Base-by-base conservation (phyloP, 1,140 invertebrate species). In the Amphibalanus amphitrite region DNA sequence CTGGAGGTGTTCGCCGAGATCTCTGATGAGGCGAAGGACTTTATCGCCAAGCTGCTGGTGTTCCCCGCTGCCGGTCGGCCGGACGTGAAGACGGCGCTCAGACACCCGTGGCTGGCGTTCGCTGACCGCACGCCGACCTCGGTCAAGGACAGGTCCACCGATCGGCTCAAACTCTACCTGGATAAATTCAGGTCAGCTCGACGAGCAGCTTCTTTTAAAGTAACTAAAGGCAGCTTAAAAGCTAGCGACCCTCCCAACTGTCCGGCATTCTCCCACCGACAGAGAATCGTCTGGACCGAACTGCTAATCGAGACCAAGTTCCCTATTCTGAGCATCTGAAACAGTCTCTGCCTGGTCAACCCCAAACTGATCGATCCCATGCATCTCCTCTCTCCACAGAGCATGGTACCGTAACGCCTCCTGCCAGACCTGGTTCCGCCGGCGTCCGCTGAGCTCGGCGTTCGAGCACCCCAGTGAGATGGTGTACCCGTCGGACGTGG, bases 381-480 rank as follows among this genome's bases (percentile, higher is more conserved):
- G 4, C 4, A 38, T 15, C 33, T 15, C 15, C 33, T 38, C 10
- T 59, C 47, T 28, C 8, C 65, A 3, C 79, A 90, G 89, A 76
- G 90, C 92, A 77, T 93, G 91, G 92, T 93, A 90, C 77, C 85
- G 85, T 76, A 94, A 94, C 79, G 90, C 92, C 13, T 90, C 90
- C 0, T 95, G 92, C 78, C 86, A 88, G 75, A 89, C 84, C 20
- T 92, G 90, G 86, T 95, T 88, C 82, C 84, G 93, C 23, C 85
- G 90, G 65, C 85, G 90, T 33, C 88, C 89, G 33, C 81, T 95
- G 0, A 86, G 85, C 76, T 88, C 74, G 69, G 92, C 91, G 67
- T 93, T 90, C 80, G 89, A 88, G 28, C 90, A 95, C 79, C 91
- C 92, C 8, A 93, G 91, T n/a, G 88, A 86, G 78, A 95, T 95